Percentiles rank a stretch among this genome's conserved stretches.
These are phyloP conservation scores for Tricholaema leucomelas DNA, from an alignment of 2,113 vertebrate genomes.

Conservation along the genomic window DNA sequence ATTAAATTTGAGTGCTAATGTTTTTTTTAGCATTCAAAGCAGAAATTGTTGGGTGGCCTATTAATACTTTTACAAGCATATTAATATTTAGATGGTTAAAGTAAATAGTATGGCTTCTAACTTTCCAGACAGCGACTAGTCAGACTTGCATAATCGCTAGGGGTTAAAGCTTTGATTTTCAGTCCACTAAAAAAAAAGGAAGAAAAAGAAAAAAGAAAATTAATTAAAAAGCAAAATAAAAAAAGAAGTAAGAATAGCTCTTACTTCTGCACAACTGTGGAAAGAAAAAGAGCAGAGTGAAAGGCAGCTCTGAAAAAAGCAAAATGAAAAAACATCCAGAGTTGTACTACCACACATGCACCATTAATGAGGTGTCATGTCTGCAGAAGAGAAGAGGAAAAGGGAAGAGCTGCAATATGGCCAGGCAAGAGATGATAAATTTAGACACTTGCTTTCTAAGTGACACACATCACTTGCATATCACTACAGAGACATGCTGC, in stretches of 20 bases:
- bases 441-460: slow-evolving; percentile 38
- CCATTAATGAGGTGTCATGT: slow-evolving; percentile 51
- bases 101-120: slow-evolving; percentile 38
- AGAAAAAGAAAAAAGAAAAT: slow-evolving; percentile 6
- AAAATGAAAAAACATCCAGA: not conserved
- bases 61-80: slow-evolving; percentile 48
- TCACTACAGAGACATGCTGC: slow-evolving; percentile 17
- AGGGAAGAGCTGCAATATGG: slow-evolving; percentile 46
- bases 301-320: slow-evolving; percentile 49
- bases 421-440: slow-evolving; percentile 34
- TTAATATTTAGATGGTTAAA: slow-evolving; percentile 49
- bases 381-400: slow-evolving; percentile 17
- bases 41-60: slow-evolving; percentile 49
- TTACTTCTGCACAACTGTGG: slow-evolving; percentile 43
- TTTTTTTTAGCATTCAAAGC: slow-evolving; percentile 53
- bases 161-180: slow-evolving; percentile 52
- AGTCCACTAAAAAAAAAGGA: slow-evolving; percentile 35
- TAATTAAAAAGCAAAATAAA: not conserved
- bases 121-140: slow-evolving; percentile 35
- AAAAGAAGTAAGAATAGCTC: slow-evolving; percentile 46
- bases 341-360: slow-evolving; percentile 22
- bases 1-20: slow-evolving; percentile 32
- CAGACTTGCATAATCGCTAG: slow-evolving; percentile 26
- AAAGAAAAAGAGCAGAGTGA: slow-evolving; percentile 31
- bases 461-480: not conserved